Base-by-base conservation (phyloP, 2,888 invertebrate species). In the Diploptera punctata region DNA sequence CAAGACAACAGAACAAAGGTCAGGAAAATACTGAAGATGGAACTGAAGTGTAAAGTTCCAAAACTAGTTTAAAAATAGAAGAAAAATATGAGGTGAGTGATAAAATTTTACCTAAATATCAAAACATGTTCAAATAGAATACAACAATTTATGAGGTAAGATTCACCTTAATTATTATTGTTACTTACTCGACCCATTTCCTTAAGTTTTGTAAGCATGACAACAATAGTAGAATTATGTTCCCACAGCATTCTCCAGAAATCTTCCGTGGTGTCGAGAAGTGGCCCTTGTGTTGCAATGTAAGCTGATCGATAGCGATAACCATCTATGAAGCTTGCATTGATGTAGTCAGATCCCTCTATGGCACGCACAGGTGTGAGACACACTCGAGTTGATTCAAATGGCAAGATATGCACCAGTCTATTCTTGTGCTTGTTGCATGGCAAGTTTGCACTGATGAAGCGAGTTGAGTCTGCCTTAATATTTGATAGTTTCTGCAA, bases 201-300 rank as follows among this genome's bases (percentile, higher is more conserved):
- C 82, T 98, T 94, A 73, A 98, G 87, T 82, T 98, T 98, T 18
- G 98, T 99, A 78, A 99, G 86, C 98, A 99, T 99, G 31, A 99
- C 99, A 76, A 99, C 94, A 81, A 99, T 99, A 49, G 98, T 98
- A 1, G 98, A 98, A 83, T 99, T 99, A 83, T 99, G 98, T 82
- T 99, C 99, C 99, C 99, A 99, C 54, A 99, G 87, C 98, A 99
- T 99, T 74, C 99, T 88, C 99, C 99, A 99, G 83, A 99, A 95
- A 83, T 99, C 99, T 79, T 98, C 98, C 0, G 97, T 95, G 0
- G 99, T 99, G 81, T 99, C 97, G 68, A 93, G 91, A 72, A 99
- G 84, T 0, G 99, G 98, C n/a, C 98, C 99, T 83, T 99, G 99
- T n/a, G 98, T 94, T 4, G 98, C 99, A 76, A 99, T 97, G 82